Conservation (phyloP, 2,797 vertebrate species). For the Alauda arvensis region DNA sequence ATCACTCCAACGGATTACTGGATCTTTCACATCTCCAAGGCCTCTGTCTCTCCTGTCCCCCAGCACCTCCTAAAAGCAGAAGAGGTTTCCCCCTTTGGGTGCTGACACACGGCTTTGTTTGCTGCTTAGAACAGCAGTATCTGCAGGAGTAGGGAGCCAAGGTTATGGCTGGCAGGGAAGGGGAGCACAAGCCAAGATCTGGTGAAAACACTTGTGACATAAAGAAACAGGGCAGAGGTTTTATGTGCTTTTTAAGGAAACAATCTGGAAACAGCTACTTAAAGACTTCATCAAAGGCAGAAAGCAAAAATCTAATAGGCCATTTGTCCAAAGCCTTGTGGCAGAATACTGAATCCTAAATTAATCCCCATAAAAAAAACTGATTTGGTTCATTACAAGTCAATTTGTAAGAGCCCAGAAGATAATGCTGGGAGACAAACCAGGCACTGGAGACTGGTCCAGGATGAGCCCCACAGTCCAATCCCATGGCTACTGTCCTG, state of each 20-base stretch:
- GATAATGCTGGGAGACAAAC: background rate
- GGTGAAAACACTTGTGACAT: background rate
- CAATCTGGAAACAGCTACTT: background rate
- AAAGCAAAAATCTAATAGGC: background rate
- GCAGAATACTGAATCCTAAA: background rate
- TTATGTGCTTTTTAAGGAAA: background rate
- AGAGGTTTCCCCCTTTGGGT: background rate
- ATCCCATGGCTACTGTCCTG: background rate
- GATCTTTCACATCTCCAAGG: background rate
- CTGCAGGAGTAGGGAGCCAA: background rate
- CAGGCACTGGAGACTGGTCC: background rate
- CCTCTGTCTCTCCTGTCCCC: background rate
- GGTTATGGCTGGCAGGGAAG: background rate
- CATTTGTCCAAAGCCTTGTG: background rate
- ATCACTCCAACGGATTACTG: rapidly evolving
- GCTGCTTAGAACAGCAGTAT: background rate
- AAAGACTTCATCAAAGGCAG: background rate
- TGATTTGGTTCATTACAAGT: background rate
- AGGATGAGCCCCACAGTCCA: background rate
- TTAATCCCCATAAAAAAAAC: background rate
- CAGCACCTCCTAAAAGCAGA: background rate
- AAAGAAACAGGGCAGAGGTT: background rate
- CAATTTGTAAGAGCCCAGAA: background rate
- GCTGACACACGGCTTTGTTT: background rate
- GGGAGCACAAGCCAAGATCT: background rate